Conservation (phyloP, 2,113 vertebrate genomes). For the Erinaceus europaeus region DNA sequence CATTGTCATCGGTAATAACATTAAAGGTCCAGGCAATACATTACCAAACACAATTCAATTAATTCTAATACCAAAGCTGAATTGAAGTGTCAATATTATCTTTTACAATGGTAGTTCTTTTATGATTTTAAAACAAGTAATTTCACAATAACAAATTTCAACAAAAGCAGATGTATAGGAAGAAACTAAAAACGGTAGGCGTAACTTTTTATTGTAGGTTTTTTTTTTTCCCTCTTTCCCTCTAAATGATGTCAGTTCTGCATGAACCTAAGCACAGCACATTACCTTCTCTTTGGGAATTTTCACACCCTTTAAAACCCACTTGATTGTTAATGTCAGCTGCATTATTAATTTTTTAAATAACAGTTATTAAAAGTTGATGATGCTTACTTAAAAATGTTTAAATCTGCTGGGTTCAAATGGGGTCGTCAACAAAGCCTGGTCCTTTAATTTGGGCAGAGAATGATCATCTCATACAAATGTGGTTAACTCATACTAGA, state of each 20-base stretch:
- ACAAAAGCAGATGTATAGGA: constrained; percentile 77
- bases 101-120: constrained; percentile 56
- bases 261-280: constrained; percentile 29
- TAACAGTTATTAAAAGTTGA: constrained; percentile 38
- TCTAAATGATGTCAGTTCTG: constrained; percentile 65
- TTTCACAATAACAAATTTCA: constrained; percentile 77
- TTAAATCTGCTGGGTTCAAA: constrained; percentile 27
- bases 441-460: background rate
- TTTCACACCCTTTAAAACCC: constrained; percentile 59
- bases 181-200: constrained; percentile 77
- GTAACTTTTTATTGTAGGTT: constrained; percentile 70
- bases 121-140: constrained; percentile 65
- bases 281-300: constrained; percentile 43
- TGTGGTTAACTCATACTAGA: background rate
- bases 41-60: constrained; percentile 48
- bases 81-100: constrained; percentile 27
- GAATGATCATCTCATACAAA: background rate
- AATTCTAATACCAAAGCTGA: constrained; percentile 41
- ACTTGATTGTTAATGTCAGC: constrained; percentile 63
- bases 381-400: constrained; percentile 30
- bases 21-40: constrained; percentile 51
- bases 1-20: background rate
- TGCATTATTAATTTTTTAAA: background rate
- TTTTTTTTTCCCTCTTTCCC: constrained; percentile 14
- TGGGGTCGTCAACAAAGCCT: background rate